Percentiles rank a stretch among this genome's conserved stretches.
phyloP scores from a whole-genome alignment of 2,113 vertebrate genomes.

The Anguilla rostrata region DNA sequence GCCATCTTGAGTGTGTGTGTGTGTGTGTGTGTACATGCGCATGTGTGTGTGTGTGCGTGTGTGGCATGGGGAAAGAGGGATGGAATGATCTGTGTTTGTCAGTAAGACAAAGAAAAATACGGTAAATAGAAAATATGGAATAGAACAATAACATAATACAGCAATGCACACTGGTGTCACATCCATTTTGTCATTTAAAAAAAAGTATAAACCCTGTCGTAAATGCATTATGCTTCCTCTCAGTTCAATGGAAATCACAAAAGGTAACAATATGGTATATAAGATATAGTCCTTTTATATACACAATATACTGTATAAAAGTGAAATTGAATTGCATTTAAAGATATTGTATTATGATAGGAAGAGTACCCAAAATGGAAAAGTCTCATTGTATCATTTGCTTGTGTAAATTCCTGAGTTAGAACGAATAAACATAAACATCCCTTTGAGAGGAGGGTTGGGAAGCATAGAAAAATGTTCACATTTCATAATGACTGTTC shows the following conservation, averaged over 20 bases:
- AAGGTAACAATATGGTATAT: too few species aligned
- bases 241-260: too few species aligned
- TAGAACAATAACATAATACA: neutral
- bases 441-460: too few species aligned
- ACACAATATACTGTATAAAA: too few species aligned
- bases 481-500: neutral
- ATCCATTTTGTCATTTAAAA: neutral
- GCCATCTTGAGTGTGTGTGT: slow-evolving; percentile 12
- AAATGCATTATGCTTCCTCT: too few species aligned
- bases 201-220: too few species aligned
- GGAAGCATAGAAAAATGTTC: neutral
- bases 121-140: too few species aligned
- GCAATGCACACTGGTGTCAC: neutral
- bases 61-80: neutral
- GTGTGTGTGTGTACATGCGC: slow-evolving; percentile 1
- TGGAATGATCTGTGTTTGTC: neutral
- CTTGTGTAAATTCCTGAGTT: too few species aligned
- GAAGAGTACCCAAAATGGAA: too few species aligned
- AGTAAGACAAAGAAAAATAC: slow-evolving; percentile 32
- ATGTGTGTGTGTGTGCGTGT: slow-evolving; percentile 19
- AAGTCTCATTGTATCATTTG: too few species aligned
- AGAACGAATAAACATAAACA: neutral
- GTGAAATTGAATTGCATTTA: slow-evolving; percentile 20
- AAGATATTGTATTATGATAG: slow-evolving; percentile 10
- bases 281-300: too few species aligned